Evolutionary conservation across 2,113 vertebrate species (phyloP).

Genomic region (Galemys pyrenaicus): DNA sequence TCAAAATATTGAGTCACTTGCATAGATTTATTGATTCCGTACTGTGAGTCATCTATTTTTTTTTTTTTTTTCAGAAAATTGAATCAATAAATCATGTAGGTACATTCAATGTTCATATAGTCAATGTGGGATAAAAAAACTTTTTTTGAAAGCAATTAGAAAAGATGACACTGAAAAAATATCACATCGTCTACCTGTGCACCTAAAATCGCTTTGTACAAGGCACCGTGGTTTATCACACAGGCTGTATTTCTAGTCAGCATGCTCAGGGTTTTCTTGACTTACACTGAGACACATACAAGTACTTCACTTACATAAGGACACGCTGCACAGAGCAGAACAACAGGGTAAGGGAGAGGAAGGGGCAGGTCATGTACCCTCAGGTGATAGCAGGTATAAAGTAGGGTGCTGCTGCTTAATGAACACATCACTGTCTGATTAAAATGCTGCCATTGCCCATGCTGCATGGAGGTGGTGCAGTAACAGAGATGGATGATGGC

Average conservation of each 20-base stretch:
- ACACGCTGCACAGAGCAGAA: background rate
- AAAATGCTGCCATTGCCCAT: slow-evolving; percentile 86
- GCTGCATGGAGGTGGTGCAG: slow-evolving; percentile 68
- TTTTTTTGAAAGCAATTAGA: background rate
- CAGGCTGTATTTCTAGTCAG: background rate
- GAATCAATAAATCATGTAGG: background rate
- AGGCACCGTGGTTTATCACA: background rate
- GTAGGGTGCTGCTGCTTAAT: background rate
- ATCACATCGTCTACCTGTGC: background rate
- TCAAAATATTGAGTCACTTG: slow-evolving; percentile 22
- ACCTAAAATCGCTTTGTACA: background rate
- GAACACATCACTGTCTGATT: background rate
- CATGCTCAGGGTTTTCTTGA: slow-evolving; percentile 37
- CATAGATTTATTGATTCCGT: background rate
- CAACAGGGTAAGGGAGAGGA: rapidly evolving
- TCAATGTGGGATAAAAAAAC: background rate
- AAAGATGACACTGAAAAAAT: background rate
- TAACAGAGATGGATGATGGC: slow-evolving; percentile 55
- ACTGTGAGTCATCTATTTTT: background rate
- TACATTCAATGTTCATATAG: background rate
- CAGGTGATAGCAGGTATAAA: background rate
- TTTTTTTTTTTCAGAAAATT: background rate
- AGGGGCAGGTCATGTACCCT: background rate
- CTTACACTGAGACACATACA: background rate
- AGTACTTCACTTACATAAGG: background rate